Base-by-base conservation (phyloP, 2,113 vertebrate genomes). In the Cyanoramphus novaezelandiae region DNA sequence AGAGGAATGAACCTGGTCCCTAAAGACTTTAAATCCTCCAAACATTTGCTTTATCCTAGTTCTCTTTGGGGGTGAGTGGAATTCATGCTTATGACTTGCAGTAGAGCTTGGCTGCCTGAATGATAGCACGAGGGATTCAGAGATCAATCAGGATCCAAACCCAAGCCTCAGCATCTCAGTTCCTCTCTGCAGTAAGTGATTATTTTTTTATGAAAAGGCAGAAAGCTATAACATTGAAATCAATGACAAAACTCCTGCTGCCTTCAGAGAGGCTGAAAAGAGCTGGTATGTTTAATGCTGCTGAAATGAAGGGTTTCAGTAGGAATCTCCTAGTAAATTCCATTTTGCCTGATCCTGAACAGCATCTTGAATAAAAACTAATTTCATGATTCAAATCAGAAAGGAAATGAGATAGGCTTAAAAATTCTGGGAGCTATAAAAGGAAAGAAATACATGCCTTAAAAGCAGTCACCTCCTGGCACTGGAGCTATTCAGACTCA, bases 1-100 rank as follows among this genome's bases (percentile, higher is more conserved):
- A 88, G 43, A 90, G 24, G 29, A 94, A 83, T 70, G 64, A 94
- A 52, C 21, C 52, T 60, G 5, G 64, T 95, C 52, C 47, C 80
- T 82, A 72, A 93, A 90, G 92, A 72, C 86, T 88, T 82, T 52
- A 95, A 97, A 82, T 90, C 93, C 63, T 62, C 44, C 63, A 76
- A 90, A 89, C 57, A 62, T 80, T 85, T 91, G 15, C 65, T 96
- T 95, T 94, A 87, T 80, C 37, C 87, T 69, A 91, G n/a, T 80
- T 95, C 63, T 88, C 28, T 82, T 85, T 67, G 63, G 44, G 21
- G 28, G 21, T 76, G 62, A 89, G 35, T 69, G 35, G 78, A 89
- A 94, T 80, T 95, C 44, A 52, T 91, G n/a, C 70, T 72, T 6
- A 3, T 57, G 74, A 95, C 91, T 94, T 80, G 41, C 53, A 72